phyloP scores from a whole-genome alignment of 2,797 vertebrate species.

The Macroramphosus scolopax region DNA sequence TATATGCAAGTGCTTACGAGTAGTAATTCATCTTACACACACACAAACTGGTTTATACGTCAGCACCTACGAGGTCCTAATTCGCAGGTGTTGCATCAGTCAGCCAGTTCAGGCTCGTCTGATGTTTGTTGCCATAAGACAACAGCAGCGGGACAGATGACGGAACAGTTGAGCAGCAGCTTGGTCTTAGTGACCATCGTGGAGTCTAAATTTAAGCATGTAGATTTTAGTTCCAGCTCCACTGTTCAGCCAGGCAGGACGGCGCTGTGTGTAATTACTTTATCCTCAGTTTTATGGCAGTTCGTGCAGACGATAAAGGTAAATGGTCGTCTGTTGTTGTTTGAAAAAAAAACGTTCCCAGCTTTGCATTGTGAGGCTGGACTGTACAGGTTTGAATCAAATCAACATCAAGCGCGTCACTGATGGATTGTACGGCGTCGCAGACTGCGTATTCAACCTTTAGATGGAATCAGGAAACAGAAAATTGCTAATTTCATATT shows the following conservation, averaged over 20 bases:
- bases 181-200: background rate
- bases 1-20: background rate
- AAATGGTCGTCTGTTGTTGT: no score
- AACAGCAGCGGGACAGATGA: conserved; percentile 22
- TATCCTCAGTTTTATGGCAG: background rate
- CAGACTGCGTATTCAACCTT: background rate
- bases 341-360: background rate
- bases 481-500: background rate
- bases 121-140: conserved; percentile 40
- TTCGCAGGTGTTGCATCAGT: conserved; percentile 12
- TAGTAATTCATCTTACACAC: conserved; percentile 13
- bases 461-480: background rate
- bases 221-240: background rate
- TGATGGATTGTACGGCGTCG: background rate
- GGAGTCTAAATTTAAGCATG: background rate
- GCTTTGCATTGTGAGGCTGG: conserved; percentile 1
- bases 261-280: background rate
- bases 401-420: background rate
- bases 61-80: conserved; percentile 3
- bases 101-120: conserved; percentile 50
- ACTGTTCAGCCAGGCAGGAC: background rate
- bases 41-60: conserved; percentile 4
- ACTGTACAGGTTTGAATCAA: background rate
- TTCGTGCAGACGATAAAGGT: no score
- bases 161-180: conserved; percentile 1